phyloP scores from a whole-genome alignment of 2,797 vertebrate genomes.

The Steatocranus sp. region DNA sequence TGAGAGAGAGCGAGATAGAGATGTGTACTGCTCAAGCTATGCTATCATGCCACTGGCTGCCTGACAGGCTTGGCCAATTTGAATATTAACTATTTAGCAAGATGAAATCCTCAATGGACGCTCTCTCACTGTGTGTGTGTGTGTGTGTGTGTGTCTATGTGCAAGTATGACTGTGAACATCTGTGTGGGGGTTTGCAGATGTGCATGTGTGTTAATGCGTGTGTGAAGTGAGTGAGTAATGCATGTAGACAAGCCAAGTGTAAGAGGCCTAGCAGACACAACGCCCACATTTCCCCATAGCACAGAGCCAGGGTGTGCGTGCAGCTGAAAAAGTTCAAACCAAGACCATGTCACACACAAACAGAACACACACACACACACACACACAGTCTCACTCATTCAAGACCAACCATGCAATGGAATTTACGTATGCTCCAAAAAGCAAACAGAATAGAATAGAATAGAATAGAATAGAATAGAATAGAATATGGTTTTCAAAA shows the following conservation, averaged over 20 bases:
- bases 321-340: conserved; percentile 64
- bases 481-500: background rate
- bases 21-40: conserved; percentile 17
- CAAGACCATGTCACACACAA: conserved; percentile 51
- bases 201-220: conserved; percentile 4
- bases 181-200: background rate
- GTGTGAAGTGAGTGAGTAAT: conserved; percentile 59
- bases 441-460: conserved; percentile 59
- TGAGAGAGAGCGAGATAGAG: background rate
- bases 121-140: background rate
- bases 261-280: conserved; percentile 73
- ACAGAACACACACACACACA: background rate
- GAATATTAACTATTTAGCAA: conserved; percentile 42
- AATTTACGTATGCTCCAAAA: conserved; percentile 69
- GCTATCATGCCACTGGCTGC: conserved; percentile 24
- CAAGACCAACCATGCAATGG: conserved; percentile 62
- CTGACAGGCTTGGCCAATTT: conserved; percentile 18
- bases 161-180: background rate
- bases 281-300: conserved; percentile 69
- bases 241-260: conserved; percentile 72
- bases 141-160: background rate
- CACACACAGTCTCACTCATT: conserved; percentile 4
- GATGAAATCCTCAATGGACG: conserved; percentile 38
- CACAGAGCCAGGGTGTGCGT: conserved; percentile 59
- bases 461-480: conserved; percentile 20